Base-by-base conservation (phyloP, 2,888 invertebrate species). In the Lochmaea capreae region DNA sequence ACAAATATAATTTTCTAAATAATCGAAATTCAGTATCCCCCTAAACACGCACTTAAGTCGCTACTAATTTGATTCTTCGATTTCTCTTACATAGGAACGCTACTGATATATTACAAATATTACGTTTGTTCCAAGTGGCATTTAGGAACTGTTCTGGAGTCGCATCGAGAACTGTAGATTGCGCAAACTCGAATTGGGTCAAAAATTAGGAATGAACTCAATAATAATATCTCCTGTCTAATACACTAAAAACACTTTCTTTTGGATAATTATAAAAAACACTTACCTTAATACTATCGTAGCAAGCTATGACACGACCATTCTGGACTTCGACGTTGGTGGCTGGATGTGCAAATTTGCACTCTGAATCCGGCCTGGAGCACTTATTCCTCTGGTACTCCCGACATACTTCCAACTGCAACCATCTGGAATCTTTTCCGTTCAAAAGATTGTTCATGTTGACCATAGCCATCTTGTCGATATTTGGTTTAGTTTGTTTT, bases 331-430 rank as follows among this genome's bases (percentile, higher is more conserved):
- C 99, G 86, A 99, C 99, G 89, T 99, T 98, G 85, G 97, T 95
- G 81, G 99, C 98, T 79, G 99, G 99, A 92, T 99, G 99, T 82
- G 99, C 99, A 89, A 99, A 99, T 92, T 99, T 99, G 94, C 99
- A 99, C 90, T 99, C 99, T 88, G 97, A 96, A 90, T 99, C 99
- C 80, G 97, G 95, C 87, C 99, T 93, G 86, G 98, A 96, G 90
- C 99, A 99, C 92, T 99, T 99, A 92, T 98, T 98, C 89, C 99
- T 93, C 91, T 99, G 98, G 91, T 97, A 99, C 91, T 99, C 99
- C 84, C 99, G 94, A 92, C 97, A 97, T 88, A 99, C 99, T 91
- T 99, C 99, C 88, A 99, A 92, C 89, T 99, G 99, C 86, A 99
- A 93, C 99, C 99, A 99, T 88, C 99, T 95, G 84, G 98, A 98